These are phyloP conservation scores for Tiaroga cobitis DNA, from an alignment of 2,797 vertebrate genomes.

Conservation along the genomic window DNA sequence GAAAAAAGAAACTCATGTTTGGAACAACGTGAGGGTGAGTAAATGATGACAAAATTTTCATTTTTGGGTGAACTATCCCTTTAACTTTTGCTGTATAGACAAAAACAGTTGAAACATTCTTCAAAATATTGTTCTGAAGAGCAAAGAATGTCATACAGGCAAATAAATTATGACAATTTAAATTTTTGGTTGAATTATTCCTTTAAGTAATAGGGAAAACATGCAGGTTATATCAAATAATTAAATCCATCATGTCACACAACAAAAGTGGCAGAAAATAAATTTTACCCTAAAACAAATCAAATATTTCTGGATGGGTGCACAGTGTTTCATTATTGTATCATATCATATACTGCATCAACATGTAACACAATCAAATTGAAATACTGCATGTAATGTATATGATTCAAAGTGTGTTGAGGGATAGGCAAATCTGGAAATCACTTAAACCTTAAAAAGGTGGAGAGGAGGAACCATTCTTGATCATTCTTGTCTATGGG, in stretches of 20 bases:
- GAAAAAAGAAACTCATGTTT: too few species aligned
- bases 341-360: not conserved
- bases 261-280: not conserved
- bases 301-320: not conserved
- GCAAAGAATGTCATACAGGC: not conserved
- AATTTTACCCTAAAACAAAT: not conserved
- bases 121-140: not conserved
- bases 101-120: not conserved
- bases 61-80: not conserved
- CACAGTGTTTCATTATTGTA: not conserved
- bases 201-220: not conserved
- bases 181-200: not conserved
- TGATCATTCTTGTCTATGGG: slow-evolving; percentile 15
- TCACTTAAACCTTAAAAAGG: slow-evolving; percentile 3
- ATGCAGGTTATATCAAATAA: not conserved
- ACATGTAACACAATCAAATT: not conserved
- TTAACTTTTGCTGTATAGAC: not conserved
- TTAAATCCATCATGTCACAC: not conserved
- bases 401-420: not conserved
- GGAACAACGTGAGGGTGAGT: too few species aligned
- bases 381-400: not conserved
- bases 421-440: not conserved
- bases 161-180: not conserved
- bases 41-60: not conserved
- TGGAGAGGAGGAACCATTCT: not conserved